A percentile compares a stretch with the other conserved stretches of the same genome.
These are phyloP conservation scores for Noctua janthe DNA, from an alignment of 2,888 invertebrate species.

Conservation along the genomic window DNA sequence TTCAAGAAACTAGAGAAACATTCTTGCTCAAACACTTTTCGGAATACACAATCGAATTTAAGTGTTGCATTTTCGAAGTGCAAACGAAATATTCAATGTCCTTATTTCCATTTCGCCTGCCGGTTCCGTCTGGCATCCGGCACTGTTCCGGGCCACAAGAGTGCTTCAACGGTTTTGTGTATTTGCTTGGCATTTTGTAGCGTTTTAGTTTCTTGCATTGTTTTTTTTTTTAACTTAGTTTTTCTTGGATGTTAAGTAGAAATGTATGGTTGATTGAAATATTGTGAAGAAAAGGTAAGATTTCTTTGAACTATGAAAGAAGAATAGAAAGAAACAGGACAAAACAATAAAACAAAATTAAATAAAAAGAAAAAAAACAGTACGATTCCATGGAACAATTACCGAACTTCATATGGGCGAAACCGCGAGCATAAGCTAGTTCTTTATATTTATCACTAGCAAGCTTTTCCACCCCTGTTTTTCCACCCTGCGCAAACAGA, in stretches of 20 bases:
- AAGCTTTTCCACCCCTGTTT: neutral
- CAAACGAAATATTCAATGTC: constrained; percentile 42
- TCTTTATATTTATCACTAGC: neutral
- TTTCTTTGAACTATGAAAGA: neutral
- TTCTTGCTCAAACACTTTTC: constrained; percentile 11
- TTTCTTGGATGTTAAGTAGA: neutral
- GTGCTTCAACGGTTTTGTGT: constrained; percentile 19
- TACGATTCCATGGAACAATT: neutral
- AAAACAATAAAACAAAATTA: no score
- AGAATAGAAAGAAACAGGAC: no score
- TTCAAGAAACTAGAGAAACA: neutral
- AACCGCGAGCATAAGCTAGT: neutral
- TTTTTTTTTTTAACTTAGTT: neutral
- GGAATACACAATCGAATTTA: constrained; percentile 12
- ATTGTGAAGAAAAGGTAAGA: neutral
- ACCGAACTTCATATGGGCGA: neutral
- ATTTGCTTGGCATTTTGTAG: constrained; percentile 27
- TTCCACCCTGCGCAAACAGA: neutral
- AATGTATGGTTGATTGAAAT: neutral
- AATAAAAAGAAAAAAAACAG: neutral
- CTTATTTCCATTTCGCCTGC: constrained; percentile 46
- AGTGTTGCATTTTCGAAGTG: constrained; percentile 27
- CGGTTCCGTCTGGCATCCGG: constrained; percentile 36
- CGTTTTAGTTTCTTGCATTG: constrained; percentile 28
- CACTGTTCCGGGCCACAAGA: constrained; percentile 19